phyloP scores from a whole-genome alignment of 2,113 vertebrate genomes.

The Scytalopus superciliaris region DNA sequence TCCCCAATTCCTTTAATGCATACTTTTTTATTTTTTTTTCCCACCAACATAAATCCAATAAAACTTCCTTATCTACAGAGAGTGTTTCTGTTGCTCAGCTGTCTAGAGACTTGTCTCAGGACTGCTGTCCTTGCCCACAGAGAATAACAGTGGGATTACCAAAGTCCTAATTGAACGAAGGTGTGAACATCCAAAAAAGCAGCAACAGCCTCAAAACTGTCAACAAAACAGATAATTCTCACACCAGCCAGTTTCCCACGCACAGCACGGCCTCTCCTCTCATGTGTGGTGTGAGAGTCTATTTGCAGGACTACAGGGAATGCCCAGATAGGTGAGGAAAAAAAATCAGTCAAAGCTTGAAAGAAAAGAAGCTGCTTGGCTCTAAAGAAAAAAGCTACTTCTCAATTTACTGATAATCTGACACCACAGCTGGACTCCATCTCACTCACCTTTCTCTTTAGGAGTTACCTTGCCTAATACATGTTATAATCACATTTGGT shows the following conservation, averaged over 20 bases:
- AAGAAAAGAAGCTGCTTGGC: not conserved
- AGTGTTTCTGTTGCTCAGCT: not conserved
- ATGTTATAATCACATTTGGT: not conserved
- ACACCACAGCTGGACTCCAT: not conserved
- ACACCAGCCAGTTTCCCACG: not conserved
- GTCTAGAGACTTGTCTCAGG: not conserved
- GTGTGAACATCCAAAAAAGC: not conserved
- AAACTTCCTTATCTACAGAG: not conserved
- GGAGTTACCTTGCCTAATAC: not conserved
- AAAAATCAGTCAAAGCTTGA: not conserved
- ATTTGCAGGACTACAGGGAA: constrained; percentile 32
- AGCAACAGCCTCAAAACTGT: not conserved
- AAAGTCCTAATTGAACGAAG: not conserved
- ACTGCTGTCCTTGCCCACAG: not conserved
- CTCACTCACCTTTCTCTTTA: constrained; percentile 3
- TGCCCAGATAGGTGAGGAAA: not conserved
- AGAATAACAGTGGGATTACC: not conserved
- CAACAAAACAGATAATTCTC: constrained; percentile 25
- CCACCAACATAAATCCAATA: not conserved
- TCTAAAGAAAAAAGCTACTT: not conserved
- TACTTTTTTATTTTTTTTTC: not conserved
- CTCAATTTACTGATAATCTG: constrained; percentile 44
- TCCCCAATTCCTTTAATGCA: not conserved
- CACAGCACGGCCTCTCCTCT: fast-evolving
- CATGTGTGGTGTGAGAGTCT: not conserved